Percentiles rank a stretch among this genome's conserved stretches.
phyloP scores from a whole-genome alignment of 2,888 invertebrate species.

The Philereme transversata region DNA sequence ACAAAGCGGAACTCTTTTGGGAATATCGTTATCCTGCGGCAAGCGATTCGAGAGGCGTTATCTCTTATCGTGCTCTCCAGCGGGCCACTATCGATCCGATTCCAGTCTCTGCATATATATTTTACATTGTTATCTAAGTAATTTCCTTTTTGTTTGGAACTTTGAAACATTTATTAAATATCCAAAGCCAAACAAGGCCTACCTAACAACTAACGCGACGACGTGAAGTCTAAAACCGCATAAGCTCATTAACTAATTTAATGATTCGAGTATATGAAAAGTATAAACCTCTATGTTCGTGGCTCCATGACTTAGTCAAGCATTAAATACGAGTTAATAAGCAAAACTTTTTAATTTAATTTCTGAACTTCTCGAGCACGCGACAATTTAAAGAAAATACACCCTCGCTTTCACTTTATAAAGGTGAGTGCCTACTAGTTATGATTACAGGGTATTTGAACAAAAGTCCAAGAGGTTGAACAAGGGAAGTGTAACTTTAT shows the following conservation, averaged over 20 bases:
- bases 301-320: neutral
- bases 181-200: neutral
- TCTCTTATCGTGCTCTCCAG: conserved; percentile 38
- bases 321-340: neutral
- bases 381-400: neutral
- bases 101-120: conserved; percentile 32
- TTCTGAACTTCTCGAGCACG: neutral
- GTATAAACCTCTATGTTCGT: no score
- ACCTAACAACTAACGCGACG: neutral
- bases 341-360: no score
- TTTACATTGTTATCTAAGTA: conserved; percentile 30
- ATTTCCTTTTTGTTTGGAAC: conserved; percentile 19
- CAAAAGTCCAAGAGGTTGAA: conserved; percentile 44
- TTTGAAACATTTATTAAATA: conserved; percentile 9
- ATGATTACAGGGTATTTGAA: conserved; percentile 12
- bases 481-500: conserved; percentile 60
- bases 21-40: conserved; percentile 39
- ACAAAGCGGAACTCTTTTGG: conserved; percentile 39
- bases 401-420: conserved; percentile 7
- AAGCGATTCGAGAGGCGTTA: conserved; percentile 37
- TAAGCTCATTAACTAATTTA: neutral
- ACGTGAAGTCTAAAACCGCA: neutral
- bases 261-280: neutral
- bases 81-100: conserved; percentile 38
- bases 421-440: conserved; percentile 6